Evolutionary conservation across 2,888 invertebrate genomes (phyloP).

Genomic region (Smittia aterrima): DNA sequence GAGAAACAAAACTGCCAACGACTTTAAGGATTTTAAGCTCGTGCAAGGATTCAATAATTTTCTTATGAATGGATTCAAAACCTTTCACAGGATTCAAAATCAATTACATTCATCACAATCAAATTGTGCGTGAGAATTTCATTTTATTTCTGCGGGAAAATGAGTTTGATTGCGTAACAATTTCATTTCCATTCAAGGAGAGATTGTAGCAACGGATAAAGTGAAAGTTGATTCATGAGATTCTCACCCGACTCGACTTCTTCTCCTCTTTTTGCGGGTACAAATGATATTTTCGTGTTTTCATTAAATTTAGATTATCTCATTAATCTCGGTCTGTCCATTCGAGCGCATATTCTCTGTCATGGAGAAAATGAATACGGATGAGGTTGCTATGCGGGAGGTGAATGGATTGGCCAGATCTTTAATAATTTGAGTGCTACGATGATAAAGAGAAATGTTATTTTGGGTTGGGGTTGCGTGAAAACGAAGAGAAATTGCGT

Average conservation of each 20-base stretch:
- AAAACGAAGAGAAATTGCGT: neutral
- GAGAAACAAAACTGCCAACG: no score
- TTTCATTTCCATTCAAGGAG: neutral
- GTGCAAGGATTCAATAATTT: no score
- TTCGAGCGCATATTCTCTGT: neutral
- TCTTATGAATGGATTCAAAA: no score
- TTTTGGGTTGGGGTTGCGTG: neutral
- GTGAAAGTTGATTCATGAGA: neutral
- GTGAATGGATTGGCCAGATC: conserved; percentile 5
- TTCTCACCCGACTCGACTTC: neutral
- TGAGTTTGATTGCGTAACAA: neutral
- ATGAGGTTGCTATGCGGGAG: neutral
- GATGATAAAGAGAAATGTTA: neutral
- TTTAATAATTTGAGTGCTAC: neutral
- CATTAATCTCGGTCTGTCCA: neutral
- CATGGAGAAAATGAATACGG: neutral
- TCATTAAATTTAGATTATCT: conserved; percentile 27
- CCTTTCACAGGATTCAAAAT: neutral
- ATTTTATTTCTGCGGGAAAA: neutral
- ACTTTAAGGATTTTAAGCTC: no score
- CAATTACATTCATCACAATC: neutral
- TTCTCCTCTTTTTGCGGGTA: neutral
- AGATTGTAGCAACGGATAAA: conserved; percentile 1
- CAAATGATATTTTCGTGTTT: conserved; percentile 24
- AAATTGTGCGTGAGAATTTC: neutral